Conservation (phyloP, 1,140 invertebrate genomes). For the Eufriesea mexicana region DNA sequence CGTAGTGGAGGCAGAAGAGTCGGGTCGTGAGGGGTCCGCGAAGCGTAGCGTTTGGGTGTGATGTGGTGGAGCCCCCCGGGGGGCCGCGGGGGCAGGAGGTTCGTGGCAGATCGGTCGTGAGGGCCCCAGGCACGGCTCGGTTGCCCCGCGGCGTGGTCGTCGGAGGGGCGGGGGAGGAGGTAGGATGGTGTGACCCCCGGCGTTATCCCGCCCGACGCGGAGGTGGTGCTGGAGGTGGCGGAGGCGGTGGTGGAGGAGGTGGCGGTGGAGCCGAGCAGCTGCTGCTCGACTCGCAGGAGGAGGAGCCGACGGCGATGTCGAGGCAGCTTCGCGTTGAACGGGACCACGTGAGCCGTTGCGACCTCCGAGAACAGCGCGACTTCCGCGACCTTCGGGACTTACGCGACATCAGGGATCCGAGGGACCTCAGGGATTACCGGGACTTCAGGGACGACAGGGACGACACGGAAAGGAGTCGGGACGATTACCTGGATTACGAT, state of each 20-base stretch:
- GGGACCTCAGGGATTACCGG: conserved; percentile 66
- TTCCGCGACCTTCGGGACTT: conserved; percentile 66
- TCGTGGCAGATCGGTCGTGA: conserved; percentile 74
- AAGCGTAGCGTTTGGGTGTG: conserved; percentile 74
- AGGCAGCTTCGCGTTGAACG: conserved; percentile 74
- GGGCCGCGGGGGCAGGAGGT: conserved; percentile 75
- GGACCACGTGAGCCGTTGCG: conserved; percentile 69
- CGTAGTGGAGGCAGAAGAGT: conserved; percentile 49
- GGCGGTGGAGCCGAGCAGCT: conserved; percentile 76
- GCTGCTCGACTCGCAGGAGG: conserved; percentile 79
- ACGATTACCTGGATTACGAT: conserved; percentile 75
- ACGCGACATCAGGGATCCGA: conserved; percentile 59
- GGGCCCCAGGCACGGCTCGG: conserved; percentile 74
- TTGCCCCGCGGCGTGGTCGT: conserved; percentile 71
- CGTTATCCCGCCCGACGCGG: conserved; percentile 77
- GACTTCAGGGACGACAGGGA: conserved; percentile 58
- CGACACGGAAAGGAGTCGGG: conserved; percentile 53
- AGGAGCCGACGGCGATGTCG: conserved; percentile 75
- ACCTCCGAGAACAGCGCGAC: conserved; percentile 63
- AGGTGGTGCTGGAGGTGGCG: conserved; percentile 68
- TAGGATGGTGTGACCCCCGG: conserved; percentile 79
- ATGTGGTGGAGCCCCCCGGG: conserved; percentile 78
- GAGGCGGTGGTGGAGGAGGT: conserved; percentile 58
- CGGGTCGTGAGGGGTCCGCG: conserved; percentile 69
- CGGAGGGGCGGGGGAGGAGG: conserved; percentile 76